Evolutionary conservation across 2,113 vertebrate species (phyloP), one percentile per base, ranked within the genome.

Genomic region (Girardinichthys multiradiatus): DNA sequence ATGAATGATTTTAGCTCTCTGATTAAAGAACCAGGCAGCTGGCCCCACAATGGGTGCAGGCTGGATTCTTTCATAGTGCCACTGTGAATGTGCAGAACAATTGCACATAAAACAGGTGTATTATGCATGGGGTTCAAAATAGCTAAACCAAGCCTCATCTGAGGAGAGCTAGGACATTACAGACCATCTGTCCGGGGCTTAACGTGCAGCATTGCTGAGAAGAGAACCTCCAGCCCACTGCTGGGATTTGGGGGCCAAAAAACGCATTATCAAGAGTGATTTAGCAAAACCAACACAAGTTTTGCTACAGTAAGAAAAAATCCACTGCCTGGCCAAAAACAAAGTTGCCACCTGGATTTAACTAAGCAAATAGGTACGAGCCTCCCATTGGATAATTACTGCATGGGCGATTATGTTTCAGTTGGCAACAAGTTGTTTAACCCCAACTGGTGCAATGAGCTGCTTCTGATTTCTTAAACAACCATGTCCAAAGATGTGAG

Each of bases 241-340:
- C 85, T 72, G 83, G 85, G 89, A 83, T 70, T 71, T 79, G 35
- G 90, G 74, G 77, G 79, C 85, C 84, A 84, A 84, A 87, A 54
- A 80, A 76, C 78, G 81, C 86, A 88, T 87, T 89, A 89, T 78
- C 78, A 80, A 80, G 72, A 81, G 58, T 81, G 79, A 87, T 83
- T 88, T 83, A 64, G 68, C 64, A 80, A 79, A 90, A 81, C 51
- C 74, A 86, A 85, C 79, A 78, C 81, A 87, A 80, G 63, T 77
- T 57, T 48, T 60, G 71, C 70, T 54, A 33, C 37, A 67, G 57
- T 74, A 60, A 74, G 70, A 72, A 88, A 72, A 72, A 89, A 80
- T n/a, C n/a, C n/a, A n/a, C n/a, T n/a, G n/a, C n/a, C n/a, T n/a
- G n/a, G n/a, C n/a, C n/a, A n/a, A n/a, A n/a, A n/a, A n/a, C n/a